Evolutionary conservation across 1,140 invertebrate species (phyloP).

Genomic region (Hetaerina americana): DNA sequence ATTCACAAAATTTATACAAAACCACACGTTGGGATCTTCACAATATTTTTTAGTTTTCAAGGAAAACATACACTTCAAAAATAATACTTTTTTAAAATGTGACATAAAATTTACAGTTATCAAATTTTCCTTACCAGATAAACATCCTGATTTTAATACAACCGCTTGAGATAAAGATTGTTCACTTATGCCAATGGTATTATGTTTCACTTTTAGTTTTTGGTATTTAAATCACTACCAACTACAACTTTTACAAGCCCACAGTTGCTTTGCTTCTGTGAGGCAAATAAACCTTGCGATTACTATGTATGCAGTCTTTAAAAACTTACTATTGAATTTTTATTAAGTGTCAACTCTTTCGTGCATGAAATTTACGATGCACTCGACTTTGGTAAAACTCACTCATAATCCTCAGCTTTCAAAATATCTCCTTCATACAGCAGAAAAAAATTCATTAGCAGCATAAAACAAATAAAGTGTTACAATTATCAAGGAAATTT

Average conservation of each 20-base stretch:
- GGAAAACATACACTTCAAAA: background rate
- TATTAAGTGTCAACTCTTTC: too few relatives aligned
- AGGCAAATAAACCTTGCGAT: background rate
- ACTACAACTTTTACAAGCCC: background rate
- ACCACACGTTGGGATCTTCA: background rate
- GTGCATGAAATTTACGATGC: too few relatives aligned
- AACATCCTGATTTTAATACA: background rate
- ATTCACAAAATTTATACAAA: conserved; percentile 1
- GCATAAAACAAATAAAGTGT: too few relatives aligned
- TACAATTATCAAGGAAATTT: too few relatives aligned
- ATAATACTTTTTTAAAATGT: background rate
- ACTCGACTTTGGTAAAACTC: too few relatives aligned
- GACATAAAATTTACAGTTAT: conserved; percentile 1
- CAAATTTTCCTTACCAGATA: background rate
- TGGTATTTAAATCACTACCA: background rate
- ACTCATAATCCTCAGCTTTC: too few relatives aligned
- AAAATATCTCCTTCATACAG: too few relatives aligned
- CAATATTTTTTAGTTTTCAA: background rate
- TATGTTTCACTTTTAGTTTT: background rate
- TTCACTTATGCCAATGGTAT: background rate
- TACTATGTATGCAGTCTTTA: background rate
- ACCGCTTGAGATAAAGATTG: background rate
- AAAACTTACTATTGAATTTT: background rate
- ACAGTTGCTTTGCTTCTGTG: background rate
- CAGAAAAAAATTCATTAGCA: too few relatives aligned